Base-by-base conservation (phyloP, 92 coral and sea anemone species). In the Phenganax stokvisi region DNA sequence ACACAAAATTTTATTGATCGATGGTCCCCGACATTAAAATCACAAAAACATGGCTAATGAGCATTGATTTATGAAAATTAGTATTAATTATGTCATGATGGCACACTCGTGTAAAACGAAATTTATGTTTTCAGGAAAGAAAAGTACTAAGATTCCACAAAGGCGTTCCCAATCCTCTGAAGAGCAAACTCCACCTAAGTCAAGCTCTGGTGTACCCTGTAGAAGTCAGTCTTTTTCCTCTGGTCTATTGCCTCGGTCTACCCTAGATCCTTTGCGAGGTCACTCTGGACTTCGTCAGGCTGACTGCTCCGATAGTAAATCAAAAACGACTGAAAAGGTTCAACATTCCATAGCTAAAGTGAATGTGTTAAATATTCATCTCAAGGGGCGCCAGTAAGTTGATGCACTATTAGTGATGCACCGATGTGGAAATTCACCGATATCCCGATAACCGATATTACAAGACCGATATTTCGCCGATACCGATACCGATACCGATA, bases 321-420 rank as follows among this genome's bases (percentile, higher is more conserved):
- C 62, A 53, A 37, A 10, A 73, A 57, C 51, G 54, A 52, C 58
- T 51, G 83, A 79, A 27, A 31, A 7, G 6, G 16, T 59, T 58
- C 20, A 59, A 15, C 68, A 73, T 6, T 20, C 83, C 30, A 55
- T 12, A 15, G 83, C 83, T 52, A 79, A 79, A 64, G 74, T 79
- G 57, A 27, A 72, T 17, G 83, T 64, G 6, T 65, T 79, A 27
- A 79, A 79, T 68, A 79, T 79, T 63, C 73, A 65, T 64, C 56
- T 77, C 7, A 30, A 25, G 12, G 81, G 81, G 10, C 56, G 52
- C 51, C 55, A 63, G 83, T 79, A 79, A 79, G 83, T 79, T 31
- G 47, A 10, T 29, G 8, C 2, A 1, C 47, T 5, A 37, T 37
- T 37, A 2, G 25, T 10, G 25, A 20, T 20, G 25, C 25, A 20